Evolutionary conservation across 37 sponge, comb jelly and placozoan species (phyloP).

Genomic region (Mnemiopsis leidyi): DNA sequence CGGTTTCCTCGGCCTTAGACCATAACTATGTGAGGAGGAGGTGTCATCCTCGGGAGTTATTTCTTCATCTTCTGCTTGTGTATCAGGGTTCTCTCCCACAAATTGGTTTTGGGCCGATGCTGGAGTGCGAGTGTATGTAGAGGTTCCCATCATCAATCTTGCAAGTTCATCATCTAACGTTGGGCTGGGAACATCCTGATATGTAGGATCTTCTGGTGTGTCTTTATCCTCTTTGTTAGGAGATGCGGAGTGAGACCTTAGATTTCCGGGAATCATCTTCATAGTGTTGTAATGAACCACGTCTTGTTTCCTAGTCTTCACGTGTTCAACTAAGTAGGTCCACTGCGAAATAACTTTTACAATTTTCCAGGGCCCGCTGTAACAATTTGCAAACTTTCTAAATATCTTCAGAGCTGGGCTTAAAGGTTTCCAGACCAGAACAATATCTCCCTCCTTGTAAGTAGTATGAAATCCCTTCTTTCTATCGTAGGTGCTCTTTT

Average conservation of each 20-base stretch:
- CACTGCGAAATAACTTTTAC: background rate
- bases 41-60: too few relatives aligned
- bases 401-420: background rate
- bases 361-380: conserved; percentile 17
- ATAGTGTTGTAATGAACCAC: conserved; percentile 6
- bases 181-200: too few relatives aligned
- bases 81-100: too few relatives aligned
- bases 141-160: background rate
- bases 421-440: conserved; percentile 51
- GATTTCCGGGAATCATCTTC: background rate
- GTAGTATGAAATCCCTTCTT: conserved; percentile 22
- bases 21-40: too few relatives aligned
- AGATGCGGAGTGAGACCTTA: too few relatives aligned
- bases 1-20: too few relatives aligned
- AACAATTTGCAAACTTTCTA: background rate
- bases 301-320: background rate
- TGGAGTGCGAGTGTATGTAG: too few relatives aligned
- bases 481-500: conserved; percentile 31
- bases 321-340: conserved; percentile 23
- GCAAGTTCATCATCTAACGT: background rate
- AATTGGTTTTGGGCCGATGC: too few relatives aligned
- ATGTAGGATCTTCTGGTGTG: too few relatives aligned
- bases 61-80: too few relatives aligned
- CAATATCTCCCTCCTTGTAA: conserved; percentile 32
- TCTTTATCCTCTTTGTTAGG: too few relatives aligned